Conservation (phyloP, 1,140 invertebrate genomes). For the Drosophila nigromelanica region DNA sequence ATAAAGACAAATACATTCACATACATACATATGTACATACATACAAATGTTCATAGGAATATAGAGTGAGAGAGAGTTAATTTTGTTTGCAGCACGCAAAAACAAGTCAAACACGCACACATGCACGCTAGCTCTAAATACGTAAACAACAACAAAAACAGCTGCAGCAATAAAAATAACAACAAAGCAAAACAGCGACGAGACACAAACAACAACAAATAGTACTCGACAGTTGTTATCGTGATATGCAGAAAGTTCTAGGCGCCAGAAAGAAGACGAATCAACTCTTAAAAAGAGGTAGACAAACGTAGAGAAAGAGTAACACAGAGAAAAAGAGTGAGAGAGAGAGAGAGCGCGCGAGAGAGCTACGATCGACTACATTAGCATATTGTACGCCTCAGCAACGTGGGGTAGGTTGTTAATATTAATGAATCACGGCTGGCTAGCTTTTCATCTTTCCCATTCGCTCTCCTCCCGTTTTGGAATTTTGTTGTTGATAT, state of each 20-base stretch:
- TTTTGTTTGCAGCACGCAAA: constrained; percentile 58
- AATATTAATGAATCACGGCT: constrained; percentile 56
- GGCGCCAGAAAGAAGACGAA: constrained; percentile 32
- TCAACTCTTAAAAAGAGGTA: constrained; percentile 19
- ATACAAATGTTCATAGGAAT: constrained; percentile 1
- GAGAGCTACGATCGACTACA: constrained; percentile 52
- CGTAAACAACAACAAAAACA: constrained; percentile 74
- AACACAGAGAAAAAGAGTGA: background rate
- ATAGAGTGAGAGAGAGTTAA: constrained; percentile 10
- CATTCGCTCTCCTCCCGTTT: background rate
- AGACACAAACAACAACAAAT: constrained; percentile 25
- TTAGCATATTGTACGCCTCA: constrained; percentile 47
- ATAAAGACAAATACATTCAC: background rate
- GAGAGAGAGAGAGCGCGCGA: background rate
- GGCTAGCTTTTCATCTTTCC: constrained; percentile 21
- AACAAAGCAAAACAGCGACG: constrained; percentile 48
- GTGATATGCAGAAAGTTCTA: constrained; percentile 52
- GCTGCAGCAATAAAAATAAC: constrained; percentile 72
- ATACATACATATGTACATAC: constrained; percentile 2
- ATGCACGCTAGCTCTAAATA: constrained; percentile 50
- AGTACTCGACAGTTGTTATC: constrained; percentile 37
- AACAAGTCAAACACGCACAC: constrained; percentile 51
- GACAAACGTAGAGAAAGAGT: background rate
- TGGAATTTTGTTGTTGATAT: constrained; percentile 7
- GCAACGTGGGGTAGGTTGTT: constrained; percentile 73